Base-by-base conservation (phyloP, 2,888 invertebrate genomes). In the Leptopilina myrica region DNA sequence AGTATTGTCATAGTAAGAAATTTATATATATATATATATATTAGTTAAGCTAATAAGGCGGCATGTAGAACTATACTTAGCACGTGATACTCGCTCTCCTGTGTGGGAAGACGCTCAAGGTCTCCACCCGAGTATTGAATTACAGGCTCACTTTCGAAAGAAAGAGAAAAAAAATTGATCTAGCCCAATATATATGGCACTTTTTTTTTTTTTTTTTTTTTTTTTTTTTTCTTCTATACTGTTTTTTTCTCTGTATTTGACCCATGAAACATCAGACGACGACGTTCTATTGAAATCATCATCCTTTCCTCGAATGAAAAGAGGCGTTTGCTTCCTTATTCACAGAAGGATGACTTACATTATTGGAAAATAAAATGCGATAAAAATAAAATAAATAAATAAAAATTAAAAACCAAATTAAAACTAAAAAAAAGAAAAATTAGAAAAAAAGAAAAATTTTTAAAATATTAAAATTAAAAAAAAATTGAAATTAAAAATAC, bases 21-120 rank as follows among this genome's bases (percentile, higher is more conserved):
- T 11, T 49, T 49, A 49, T 46, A 46, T 20, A 20, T 46, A 46
- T 49, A 49, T 46, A 46, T 20, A 20, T 46, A 46, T 49, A 49
- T 49, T 49, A 77, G 73, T 49, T 62, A 65, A 77, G 56, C 86
- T 86, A 87, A 86, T 87, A 88, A 88, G 84, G 83, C 82, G 81
- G 82, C 84, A 84, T 78, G 83, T 81, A 81, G 81, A 77, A 84
- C 83, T 86, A 84, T 85, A 86, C 83, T 84, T 85, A 84, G 86
- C 86, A 86, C 83, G 83, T 85, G 85, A 85, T 85, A 84, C 82
- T 84, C 81, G 80, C 33, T 33, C 33, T 33, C 33, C 33, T 83
- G 85, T 85, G 87, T 86, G 86, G 86, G 87, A 87, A 87, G 88
- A 86, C 84, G 83, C 85, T 88, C 89, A 89, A 89, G 88, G 90